phyloP scores from a whole-genome alignment of 30 jellyfish, hydroid and myxozoan species.

The Hydractinia symbiolongicarpus region DNA sequence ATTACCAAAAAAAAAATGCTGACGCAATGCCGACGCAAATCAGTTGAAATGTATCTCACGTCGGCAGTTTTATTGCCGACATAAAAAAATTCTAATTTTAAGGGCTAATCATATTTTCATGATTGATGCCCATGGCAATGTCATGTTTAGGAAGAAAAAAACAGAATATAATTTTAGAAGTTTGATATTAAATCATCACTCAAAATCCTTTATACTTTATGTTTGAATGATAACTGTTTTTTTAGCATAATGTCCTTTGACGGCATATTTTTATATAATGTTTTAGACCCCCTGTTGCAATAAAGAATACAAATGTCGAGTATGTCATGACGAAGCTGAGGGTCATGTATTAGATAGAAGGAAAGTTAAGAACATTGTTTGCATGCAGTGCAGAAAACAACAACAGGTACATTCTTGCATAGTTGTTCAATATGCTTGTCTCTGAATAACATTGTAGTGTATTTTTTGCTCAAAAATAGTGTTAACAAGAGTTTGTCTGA shows the following conservation, averaged over 20 bases:
- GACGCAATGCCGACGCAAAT: too few species aligned
- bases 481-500: background rate
- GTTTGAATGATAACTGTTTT: too few species aligned
- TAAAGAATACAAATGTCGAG: slow-evolving; percentile 52
- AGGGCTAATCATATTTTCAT: too few species aligned
- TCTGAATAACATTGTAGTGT: background rate
- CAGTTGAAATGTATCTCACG: too few species aligned
- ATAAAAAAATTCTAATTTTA: too few species aligned
- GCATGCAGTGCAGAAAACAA: slow-evolving; percentile 53
- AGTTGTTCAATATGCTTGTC: background rate
- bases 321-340: slow-evolving; percentile 82
- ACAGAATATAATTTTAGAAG: background rate
- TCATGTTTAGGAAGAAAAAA: background rate
- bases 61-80: too few species aligned
- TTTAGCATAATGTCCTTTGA: background rate
- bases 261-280: background rate
- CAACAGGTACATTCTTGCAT: slow-evolving; percentile 45
- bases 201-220: too few species aligned
- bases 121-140: too few species aligned
- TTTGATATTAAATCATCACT: too few species aligned
- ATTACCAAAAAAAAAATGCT: too few species aligned
- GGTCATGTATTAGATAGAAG: slow-evolving; percentile 55
- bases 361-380: slow-evolving; percentile 46
- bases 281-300: slow-evolving; percentile 84
- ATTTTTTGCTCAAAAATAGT: background rate